Conservation (phyloP, 2,888 invertebrate genomes). For the Thecocarcelia acutangulata region DNA sequence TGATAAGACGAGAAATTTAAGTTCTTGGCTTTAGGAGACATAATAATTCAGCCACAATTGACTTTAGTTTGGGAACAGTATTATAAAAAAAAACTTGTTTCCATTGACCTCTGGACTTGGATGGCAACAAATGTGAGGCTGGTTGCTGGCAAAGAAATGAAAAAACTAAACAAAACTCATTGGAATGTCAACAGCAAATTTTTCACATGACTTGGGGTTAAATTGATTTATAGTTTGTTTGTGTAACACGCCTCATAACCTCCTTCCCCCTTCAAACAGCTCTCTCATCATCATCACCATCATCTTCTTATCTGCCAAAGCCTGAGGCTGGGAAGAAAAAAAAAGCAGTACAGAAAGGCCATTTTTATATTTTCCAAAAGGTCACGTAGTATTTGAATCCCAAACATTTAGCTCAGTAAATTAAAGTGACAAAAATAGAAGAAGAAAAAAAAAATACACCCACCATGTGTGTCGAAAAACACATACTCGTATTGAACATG, state of each 20-base stretch:
- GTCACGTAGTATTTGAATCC: slow-evolving; percentile 59
- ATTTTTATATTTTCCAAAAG: slow-evolving; percentile 43
- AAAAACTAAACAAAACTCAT: slow-evolving; percentile 56
- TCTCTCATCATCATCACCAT: slow-evolving; percentile 1
- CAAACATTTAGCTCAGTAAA: slow-evolving; percentile 57
- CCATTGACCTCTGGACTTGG: slow-evolving; percentile 15
- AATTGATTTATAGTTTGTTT: slow-evolving; percentile 60
- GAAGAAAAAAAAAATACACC: too few relatives aligned
- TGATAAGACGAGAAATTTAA: too few relatives aligned
- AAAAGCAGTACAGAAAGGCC: slow-evolving; percentile 35
- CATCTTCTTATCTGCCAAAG: slow-evolving; percentile 17
- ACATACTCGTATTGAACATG: slow-evolving; percentile 1
- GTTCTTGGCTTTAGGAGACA: too few relatives aligned
- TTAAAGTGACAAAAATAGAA: slow-evolving; percentile 59
- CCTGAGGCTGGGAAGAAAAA: slow-evolving; percentile 22
- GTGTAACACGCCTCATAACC: background rate
- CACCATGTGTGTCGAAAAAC: slow-evolving; percentile 1
- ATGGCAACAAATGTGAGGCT: slow-evolving; percentile 24
- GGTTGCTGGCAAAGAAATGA: slow-evolving; percentile 24
- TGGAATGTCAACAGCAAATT: slow-evolving; percentile 59
- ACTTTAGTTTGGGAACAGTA: too few relatives aligned
- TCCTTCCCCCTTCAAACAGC: background rate
- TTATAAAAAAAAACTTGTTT: background rate
- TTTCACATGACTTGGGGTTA: slow-evolving; percentile 64
- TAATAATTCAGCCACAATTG: too few relatives aligned